These are phyloP conservation scores for Alcis repandata DNA, from an alignment of 2,888 invertebrate genomes.

Conservation along the genomic window DNA sequence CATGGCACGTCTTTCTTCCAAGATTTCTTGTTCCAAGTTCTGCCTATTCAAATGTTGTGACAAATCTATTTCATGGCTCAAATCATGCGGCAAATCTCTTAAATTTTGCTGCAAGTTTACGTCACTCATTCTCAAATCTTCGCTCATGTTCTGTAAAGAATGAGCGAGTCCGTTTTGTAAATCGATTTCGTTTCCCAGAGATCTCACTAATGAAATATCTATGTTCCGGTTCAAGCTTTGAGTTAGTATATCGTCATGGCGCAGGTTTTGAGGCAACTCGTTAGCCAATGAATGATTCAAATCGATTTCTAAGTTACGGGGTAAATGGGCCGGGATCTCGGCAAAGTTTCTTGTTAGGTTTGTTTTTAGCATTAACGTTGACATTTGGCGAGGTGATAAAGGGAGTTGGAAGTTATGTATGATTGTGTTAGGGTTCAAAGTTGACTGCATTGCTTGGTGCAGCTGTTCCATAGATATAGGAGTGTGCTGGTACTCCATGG, in stretches of 20 bases:
- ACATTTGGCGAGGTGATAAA: constrained; percentile 77
- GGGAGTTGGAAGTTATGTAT: constrained; percentile 78
- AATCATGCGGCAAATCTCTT: constrained; percentile 61
- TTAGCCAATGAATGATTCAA: constrained; percentile 62
- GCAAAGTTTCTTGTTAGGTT: constrained; percentile 70
- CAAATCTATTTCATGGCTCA: constrained; percentile 67
- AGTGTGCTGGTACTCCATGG: constrained; percentile 71
- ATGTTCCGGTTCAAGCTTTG: constrained; percentile 65
- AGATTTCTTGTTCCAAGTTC: constrained; percentile 62
- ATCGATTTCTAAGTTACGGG: constrained; percentile 66
- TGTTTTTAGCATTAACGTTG: constrained; percentile 76
- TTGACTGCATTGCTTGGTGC: constrained; percentile 77
- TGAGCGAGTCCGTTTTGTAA: constrained; percentile 63
- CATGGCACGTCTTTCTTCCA: constrained; percentile 56
- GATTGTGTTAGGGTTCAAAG: constrained; percentile 63
- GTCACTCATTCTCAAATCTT: constrained; percentile 62
- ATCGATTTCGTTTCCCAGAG: constrained; percentile 52
- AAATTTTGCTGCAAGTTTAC: constrained; percentile 58
- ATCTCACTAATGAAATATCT: constrained; percentile 53
- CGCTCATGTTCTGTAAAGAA: constrained; percentile 63
- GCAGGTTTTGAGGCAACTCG: constrained; percentile 32
- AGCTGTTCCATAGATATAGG: constrained; percentile 79
- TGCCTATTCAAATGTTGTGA: constrained; percentile 67
- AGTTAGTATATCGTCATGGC: constrained; percentile 55
- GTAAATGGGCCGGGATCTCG: constrained; percentile 72